Evolutionary conservation across 2,888 invertebrate species (phyloP), one percentile per base, ranked within the genome.

Genomic region (Hirudinaria manillensis): DNA sequence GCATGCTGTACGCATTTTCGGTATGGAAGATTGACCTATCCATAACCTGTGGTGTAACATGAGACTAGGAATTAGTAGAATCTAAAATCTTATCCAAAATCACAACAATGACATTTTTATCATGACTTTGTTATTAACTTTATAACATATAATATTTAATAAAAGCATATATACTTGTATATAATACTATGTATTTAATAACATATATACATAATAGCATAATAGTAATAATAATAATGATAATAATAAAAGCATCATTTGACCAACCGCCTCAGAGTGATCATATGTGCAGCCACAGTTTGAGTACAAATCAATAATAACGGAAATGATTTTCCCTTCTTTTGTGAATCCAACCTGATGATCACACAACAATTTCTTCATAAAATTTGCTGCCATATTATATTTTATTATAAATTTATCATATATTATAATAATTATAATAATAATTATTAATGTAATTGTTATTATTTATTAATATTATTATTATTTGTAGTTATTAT

Each of bases 211-310:
- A 24, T 21, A 7, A 56, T 56, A 7, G 3, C 3, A 56, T 56
- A 56, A 13, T 24, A 56, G 3, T 56, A 56, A 56, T 56, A 7
- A 56, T 56, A 56, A 7, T 56, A 56, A 27, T 61, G 7, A 61
- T 27, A 61, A 21, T 27, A 29, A 61, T 7, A 7, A 61, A 21
- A 45, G 16, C 13, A 16, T 45, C 3, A 3, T 45, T 45, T 10
- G 10, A 75, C 79, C 81, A 79, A 87, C 87, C 32, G 82, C 82
- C 73, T 77, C 76, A 19, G 94, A 93, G 56, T 95, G 86, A 86
- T 96, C 96, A 76, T 88, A 84, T 13, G 80, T 91, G 85, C 90
- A 91, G 1, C 96, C 96, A 56, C 89, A 91, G 84, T 97, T 96
- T 76, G 88, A 89, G 81, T 92, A 95, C 74, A 93, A 88, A 77